Evolutionary conservation across 2,888 invertebrate genomes (phyloP).

Genomic region (Parascotia fuliginaria): DNA sequence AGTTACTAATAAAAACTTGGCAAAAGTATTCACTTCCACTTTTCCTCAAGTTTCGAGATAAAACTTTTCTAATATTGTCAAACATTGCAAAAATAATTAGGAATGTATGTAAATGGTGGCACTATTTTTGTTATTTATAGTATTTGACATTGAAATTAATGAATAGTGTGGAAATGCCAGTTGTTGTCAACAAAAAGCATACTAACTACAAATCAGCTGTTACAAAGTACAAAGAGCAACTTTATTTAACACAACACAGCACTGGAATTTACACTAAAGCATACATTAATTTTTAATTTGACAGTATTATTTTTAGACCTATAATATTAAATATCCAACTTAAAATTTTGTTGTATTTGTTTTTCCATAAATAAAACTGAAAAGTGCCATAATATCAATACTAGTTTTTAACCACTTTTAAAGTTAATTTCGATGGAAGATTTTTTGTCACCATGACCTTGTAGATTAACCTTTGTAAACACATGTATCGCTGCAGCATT

Average conservation of each 20-base stretch:
- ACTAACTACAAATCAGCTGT: not conserved
- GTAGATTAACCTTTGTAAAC: conserved; percentile 7
- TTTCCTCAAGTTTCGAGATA: too few relatives aligned
- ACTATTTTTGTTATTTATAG: not conserved
- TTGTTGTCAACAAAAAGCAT: not conserved
- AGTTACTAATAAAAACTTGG: not conserved
- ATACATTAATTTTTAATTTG: too few relatives aligned
- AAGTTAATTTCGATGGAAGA: not conserved
- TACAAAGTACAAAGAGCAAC: not conserved
- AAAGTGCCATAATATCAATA: too few relatives aligned
- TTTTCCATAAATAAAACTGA: too few relatives aligned
- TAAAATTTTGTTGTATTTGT: too few relatives aligned
- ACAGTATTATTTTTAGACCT: too few relatives aligned
- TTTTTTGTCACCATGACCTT: conserved; percentile 4
- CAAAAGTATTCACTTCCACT: not conserved
- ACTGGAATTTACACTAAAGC: too few relatives aligned
- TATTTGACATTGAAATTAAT: not conserved
- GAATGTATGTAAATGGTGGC: not conserved
- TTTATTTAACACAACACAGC: not conserved
- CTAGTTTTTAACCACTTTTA: not conserved
- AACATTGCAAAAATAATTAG: too few relatives aligned
- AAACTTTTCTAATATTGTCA: too few relatives aligned
- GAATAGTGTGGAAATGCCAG: not conserved
- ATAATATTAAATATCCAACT: too few relatives aligned
- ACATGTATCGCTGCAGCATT: not conserved